These are phyloP conservation scores for Amblyteles armatorius DNA, from an alignment of 2,888 invertebrate genomes.

Conservation along the genomic window DNA sequence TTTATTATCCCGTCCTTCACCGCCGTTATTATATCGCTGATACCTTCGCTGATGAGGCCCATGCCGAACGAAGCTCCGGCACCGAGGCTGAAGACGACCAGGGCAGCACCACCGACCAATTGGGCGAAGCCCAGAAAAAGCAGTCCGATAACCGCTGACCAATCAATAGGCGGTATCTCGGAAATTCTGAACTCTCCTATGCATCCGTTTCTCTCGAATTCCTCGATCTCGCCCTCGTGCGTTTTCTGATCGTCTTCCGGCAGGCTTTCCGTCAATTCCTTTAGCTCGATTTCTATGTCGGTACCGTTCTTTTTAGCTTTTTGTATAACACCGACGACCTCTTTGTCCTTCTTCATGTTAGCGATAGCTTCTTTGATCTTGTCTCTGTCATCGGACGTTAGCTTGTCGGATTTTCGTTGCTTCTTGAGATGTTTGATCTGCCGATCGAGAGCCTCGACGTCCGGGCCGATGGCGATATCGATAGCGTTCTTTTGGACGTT, in stretches of 20 bases:
- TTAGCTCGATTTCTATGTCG: conserved; percentile 13
- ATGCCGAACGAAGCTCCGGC: conserved; percentile 66
- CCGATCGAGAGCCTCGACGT: not conserved
- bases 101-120: conserved; percentile 67
- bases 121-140: conserved; percentile 69
- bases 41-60: conserved; percentile 71
- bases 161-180: conserved; percentile 30
- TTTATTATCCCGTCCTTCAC: conserved; percentile 70
- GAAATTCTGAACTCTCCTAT: conserved; percentile 25
- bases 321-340: conserved; percentile 11
- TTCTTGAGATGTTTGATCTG: not conserved
- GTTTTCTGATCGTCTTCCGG: conserved; percentile 8
- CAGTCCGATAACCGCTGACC: conserved; percentile 46
- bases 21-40: conserved; percentile 73
- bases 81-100: conserved; percentile 66
- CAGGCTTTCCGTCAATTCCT: not conserved
- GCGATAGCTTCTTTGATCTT: not conserved
- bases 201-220: conserved; percentile 29
- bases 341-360: not conserved
- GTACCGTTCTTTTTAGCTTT: not conserved
- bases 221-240: conserved; percentile 29
- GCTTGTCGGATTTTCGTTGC: not conserved
- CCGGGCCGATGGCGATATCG: conserved; percentile 31
- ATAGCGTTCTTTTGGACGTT: conserved; percentile 56
- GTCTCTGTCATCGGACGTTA: conserved; percentile 1